Evolutionary conservation across 1,140 invertebrate species (phyloP).

Genomic region (Achatina immaculata): DNA sequence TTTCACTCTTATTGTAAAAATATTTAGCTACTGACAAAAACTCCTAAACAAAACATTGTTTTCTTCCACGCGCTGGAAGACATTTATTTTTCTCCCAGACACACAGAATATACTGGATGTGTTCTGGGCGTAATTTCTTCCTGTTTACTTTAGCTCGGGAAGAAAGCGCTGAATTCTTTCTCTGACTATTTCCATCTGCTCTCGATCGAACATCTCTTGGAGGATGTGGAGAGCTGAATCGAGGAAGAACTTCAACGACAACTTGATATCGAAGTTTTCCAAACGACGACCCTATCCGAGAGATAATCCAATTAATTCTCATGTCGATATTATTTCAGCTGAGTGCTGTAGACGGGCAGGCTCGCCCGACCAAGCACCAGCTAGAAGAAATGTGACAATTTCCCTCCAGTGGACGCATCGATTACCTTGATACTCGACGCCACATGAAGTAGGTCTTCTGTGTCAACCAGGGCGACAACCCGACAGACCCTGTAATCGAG

Average conservation of each 20-base stretch:
- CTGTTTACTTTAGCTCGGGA: too few species aligned
- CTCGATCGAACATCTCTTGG: neutral
- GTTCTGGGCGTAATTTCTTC: too few species aligned
- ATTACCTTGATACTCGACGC: neutral
- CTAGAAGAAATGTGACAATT: neutral
- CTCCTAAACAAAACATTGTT: too few species aligned
- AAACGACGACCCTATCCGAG: neutral
- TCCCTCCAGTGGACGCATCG: neutral
- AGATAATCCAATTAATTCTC: slow-evolving; percentile 5
- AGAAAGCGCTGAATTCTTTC: neutral
- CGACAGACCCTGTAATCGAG: neutral
- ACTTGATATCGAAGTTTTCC: slow-evolving; percentile 9
- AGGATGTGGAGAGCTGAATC: neutral
- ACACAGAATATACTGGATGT: too few species aligned
- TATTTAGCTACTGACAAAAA: too few species aligned
- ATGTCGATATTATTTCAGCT: slow-evolving; percentile 11
- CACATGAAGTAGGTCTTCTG: neutral
- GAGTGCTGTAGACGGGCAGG: neutral
- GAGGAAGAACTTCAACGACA: neutral
- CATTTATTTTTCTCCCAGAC: too few species aligned
- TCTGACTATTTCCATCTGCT: neutral
- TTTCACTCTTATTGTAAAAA: too few species aligned
- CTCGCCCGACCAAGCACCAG: too few species aligned
- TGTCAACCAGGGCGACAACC: neutral
- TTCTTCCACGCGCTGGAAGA: too few species aligned